Percentiles rank a stretch among this genome's conserved stretches.
Conservation (phyloP, 2,888 invertebrate species). For the Chymomyza fuscimana region DNA sequence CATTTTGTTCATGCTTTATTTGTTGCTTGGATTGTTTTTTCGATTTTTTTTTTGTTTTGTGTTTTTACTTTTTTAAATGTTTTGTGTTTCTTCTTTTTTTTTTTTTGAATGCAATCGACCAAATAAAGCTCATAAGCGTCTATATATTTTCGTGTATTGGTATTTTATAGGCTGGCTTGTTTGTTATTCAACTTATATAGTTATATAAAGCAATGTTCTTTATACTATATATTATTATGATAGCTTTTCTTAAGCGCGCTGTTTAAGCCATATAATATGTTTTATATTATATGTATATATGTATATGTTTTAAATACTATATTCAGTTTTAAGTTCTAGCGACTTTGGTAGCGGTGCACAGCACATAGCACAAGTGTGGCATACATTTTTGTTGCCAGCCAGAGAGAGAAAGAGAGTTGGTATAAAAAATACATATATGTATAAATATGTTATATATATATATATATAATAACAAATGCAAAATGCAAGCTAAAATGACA, state of each 20-base stretch:
- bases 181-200: constrained; percentile 38
- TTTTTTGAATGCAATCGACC: constrained; percentile 59
- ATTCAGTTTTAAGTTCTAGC: constrained; percentile 8
- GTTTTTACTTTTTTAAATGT: constrained; percentile 36
- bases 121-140: constrained; percentile 75
- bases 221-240: constrained; percentile 8
- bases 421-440: constrained; percentile 9
- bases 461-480: constrained; percentile 45
- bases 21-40: constrained; percentile 28
- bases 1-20: constrained; percentile 60
- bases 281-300: constrained; percentile 12
- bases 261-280: neutral
- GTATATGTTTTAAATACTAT: neutral
- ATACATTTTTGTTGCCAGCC: neutral
- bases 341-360: constrained; percentile 7
- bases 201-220: constrained; percentile 47
- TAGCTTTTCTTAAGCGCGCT: constrained; percentile 16
- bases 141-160: constrained; percentile 54
- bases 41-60: constrained; percentile 7
- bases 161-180: neutral
- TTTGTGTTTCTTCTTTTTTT: neutral
- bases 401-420: neutral
- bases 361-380: constrained; percentile 39
- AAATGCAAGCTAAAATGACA: constrained; percentile 35
- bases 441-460: constrained; percentile 31